Evolutionary conservation across 2,113 vertebrate genomes (phyloP).

Genomic region (Laticauda colubrina): DNA sequence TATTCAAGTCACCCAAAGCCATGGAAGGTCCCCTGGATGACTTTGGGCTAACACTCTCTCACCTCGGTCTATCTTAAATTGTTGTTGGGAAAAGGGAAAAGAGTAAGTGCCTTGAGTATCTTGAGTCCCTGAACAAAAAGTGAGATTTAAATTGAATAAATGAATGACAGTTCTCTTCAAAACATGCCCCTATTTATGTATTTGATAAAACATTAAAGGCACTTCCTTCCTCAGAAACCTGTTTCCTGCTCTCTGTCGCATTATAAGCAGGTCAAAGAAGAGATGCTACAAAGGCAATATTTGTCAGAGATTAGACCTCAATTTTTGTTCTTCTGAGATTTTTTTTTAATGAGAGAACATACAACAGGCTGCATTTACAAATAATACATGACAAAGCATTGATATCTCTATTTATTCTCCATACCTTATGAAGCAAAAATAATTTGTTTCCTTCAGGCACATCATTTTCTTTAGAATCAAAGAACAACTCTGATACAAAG

Average conservation of each 20-base stretch:
- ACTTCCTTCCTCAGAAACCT: neutral
- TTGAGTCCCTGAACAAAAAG: neutral
- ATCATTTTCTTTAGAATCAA: conserved; percentile 17
- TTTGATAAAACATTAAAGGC: neutral
- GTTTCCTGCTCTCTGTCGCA: neutral
- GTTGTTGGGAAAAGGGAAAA: neutral
- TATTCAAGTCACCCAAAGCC: neutral
- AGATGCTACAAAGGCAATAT: neutral
- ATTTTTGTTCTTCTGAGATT: neutral
- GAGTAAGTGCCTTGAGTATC: neutral
- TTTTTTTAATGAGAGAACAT: neutral
- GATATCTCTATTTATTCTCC: neutral
- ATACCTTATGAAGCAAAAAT: neutral
- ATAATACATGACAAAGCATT: neutral
- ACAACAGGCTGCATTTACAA: neutral
- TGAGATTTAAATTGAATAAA: neutral
- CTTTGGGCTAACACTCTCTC: neutral
- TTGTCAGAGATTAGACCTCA: neutral
- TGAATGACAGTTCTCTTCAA: neutral
- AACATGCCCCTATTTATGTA: neutral
- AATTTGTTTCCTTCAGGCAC: neutral
- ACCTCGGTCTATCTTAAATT: neutral
- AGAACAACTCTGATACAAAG: neutral
- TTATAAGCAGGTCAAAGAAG: neutral
- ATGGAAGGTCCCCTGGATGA: neutral